Conservation (phyloP, 2,888 invertebrate genomes). For the Lasioglossum oenotherae region DNA sequence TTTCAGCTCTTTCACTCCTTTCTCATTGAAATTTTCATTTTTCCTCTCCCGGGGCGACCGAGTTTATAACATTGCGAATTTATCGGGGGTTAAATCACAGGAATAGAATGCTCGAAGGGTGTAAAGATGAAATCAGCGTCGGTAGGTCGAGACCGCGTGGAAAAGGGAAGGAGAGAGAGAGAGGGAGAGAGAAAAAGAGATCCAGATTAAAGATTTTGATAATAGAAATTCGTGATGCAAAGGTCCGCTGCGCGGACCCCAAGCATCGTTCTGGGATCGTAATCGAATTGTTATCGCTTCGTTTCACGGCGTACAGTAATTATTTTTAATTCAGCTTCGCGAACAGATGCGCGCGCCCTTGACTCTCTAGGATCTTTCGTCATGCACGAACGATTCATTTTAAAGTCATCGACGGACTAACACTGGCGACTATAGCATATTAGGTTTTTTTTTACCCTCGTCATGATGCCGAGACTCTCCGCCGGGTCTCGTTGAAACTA, state of each 20-base stretch:
- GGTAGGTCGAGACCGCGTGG: conserved; percentile 38
- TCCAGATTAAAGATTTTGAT: conserved; percentile 66
- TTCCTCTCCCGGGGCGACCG: conserved; percentile 38
- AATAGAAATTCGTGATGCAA: conserved; percentile 64
- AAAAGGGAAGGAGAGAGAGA: conserved; percentile 1
- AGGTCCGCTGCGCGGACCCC: conserved; percentile 40
- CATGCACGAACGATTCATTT: conserved; percentile 27
- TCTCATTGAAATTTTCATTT: conserved; percentile 43
- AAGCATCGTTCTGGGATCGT: conserved; percentile 52
- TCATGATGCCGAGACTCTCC: not conserved
- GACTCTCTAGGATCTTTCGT: conserved; percentile 34
- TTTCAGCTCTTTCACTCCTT: conserved; percentile 33
- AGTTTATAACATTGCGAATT: conserved; percentile 64
- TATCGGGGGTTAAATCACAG: conserved; percentile 64
- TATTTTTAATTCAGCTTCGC: conserved; percentile 59
- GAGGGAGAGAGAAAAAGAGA: conserved; percentile 24
- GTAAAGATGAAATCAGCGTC: conserved; percentile 63
- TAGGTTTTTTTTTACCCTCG: not conserved
- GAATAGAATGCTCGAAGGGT: conserved; percentile 54
- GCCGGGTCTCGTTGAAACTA: conserved; percentile 29
- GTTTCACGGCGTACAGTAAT: conserved; percentile 56
- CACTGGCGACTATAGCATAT: conserved; percentile 14
- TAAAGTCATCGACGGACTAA: conserved; percentile 11
- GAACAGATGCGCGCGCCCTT: conserved; percentile 53
- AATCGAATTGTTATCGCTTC: conserved; percentile 65